Percentiles rank a stretch among this genome's conserved stretches.
These are phyloP conservation scores for Oegoconia quadripuncta DNA, from an alignment of 2,888 invertebrate species.

Conservation along the genomic window DNA sequence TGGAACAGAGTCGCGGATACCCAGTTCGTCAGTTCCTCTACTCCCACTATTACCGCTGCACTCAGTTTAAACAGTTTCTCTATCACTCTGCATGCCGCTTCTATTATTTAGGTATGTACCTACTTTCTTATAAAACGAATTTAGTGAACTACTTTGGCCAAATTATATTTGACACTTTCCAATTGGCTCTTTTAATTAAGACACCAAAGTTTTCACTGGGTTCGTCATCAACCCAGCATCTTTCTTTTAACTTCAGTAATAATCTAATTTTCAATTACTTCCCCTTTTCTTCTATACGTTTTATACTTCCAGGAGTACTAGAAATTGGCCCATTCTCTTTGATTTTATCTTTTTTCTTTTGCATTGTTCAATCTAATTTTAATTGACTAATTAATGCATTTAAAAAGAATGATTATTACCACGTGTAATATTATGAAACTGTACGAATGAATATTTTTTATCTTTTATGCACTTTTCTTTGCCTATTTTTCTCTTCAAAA, in stretches of 20 bases:
- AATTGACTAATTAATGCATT: conserved; percentile 49
- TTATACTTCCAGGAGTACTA: conserved; percentile 41
- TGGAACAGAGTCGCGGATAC: conserved; percentile 60
- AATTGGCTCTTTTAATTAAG: conserved; percentile 15
- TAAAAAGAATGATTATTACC: conserved; percentile 50
- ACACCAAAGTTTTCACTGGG: conserved; percentile 38
- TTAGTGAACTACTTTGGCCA: conserved; percentile 33
- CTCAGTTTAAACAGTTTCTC: conserved; percentile 64
- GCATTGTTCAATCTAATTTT: conserved; percentile 46
- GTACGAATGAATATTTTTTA: conserved; percentile 50
- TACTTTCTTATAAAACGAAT: conserved; percentile 45
- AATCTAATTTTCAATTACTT: conserved; percentile 58
- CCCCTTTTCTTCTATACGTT: conserved; percentile 48
- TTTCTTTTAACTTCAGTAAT: conserved; percentile 58
- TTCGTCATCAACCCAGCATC: conserved; percentile 51
- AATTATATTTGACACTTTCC: conserved; percentile 1
- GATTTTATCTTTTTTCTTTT: conserved; percentile 44
- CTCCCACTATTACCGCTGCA: conserved; percentile 66
- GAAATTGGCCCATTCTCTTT: conserved; percentile 45
- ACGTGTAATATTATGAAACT: conserved; percentile 37
- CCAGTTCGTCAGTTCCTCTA: conserved; percentile 59
- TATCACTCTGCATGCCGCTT: conserved; percentile 76
- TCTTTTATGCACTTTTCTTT: conserved; percentile 63
- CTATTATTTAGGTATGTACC: conserved; percentile 61
- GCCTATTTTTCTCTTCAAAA: conserved; percentile 54